Evolutionary conservation across 2,888 invertebrate species (phyloP).

Genomic region (Idaea aversata): DNA sequence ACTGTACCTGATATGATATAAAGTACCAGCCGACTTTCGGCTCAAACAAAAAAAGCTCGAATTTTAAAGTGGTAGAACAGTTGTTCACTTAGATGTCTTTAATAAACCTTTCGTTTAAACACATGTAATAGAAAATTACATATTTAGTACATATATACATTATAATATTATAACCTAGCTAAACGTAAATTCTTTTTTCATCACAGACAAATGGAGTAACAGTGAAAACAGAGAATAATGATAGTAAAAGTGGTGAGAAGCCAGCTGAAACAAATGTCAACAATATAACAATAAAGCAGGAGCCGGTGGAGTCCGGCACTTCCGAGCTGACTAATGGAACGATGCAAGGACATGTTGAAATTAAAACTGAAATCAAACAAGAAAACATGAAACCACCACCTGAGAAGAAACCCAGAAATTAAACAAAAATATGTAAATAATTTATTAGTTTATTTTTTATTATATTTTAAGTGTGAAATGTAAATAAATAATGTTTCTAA

Average conservation of each 20-base stretch:
- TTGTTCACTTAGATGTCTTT: too few species aligned
- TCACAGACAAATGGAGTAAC: constrained; percentile 68
- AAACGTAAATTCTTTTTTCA: neutral
- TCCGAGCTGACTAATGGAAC: constrained; percentile 70
- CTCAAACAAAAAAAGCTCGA: too few species aligned
- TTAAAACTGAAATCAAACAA: constrained; percentile 84
- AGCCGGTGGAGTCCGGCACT: constrained; percentile 68
- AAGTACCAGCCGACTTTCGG: too few species aligned
- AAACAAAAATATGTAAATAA: constrained; percentile 28
- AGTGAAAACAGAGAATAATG: constrained; percentile 68
- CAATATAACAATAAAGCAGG: constrained; percentile 73
- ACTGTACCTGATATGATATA: too few species aligned
- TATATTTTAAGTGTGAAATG: neutral
- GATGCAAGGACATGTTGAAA: constrained; percentile 72
- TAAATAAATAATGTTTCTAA: constrained; percentile 2
- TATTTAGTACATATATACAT: too few species aligned
- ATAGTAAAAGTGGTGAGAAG: constrained; percentile 58
- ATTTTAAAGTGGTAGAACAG: too few species aligned
- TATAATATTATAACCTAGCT: too few species aligned
- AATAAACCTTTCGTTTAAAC: too few species aligned
- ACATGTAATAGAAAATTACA: too few species aligned
- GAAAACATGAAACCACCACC: constrained; percentile 93
- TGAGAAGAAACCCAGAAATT: constrained; percentile 88
- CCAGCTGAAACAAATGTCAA: constrained; percentile 58
- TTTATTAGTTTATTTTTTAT: constrained; percentile 6